Evolutionary conservation across 1,140 invertebrate species (phyloP).

Genomic region (Diachasma alloeum): DNA sequence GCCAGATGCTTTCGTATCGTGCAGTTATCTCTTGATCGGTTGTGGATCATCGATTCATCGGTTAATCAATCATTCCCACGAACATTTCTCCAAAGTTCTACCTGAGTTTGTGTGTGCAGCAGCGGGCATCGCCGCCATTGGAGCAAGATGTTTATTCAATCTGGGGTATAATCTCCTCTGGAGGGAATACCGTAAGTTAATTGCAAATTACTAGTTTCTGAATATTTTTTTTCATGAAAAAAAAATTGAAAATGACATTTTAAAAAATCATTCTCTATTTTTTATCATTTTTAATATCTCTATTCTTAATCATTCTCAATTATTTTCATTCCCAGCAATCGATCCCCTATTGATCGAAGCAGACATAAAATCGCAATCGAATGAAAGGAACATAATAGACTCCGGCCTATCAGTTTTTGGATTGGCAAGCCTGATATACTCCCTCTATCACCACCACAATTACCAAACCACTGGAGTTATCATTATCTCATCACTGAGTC

Average conservation of each 20-base stretch:
- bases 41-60: conserved; percentile 40
- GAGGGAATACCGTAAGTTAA: conserved; percentile 40
- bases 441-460: conserved; percentile 35
- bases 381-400: conserved; percentile 25
- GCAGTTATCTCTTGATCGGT: conserved; percentile 38
- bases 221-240: neutral
- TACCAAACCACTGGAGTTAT: conserved; percentile 19
- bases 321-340: conserved; percentile 29
- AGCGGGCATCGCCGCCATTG: conserved; percentile 37
- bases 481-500: conserved; percentile 21
- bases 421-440: conserved; percentile 35
- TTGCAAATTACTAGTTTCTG: neutral
- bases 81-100: conserved; percentile 22
- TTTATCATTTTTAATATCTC: conserved; percentile 2
- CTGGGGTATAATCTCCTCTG: conserved; percentile 36
- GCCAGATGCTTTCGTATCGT: conserved; percentile 37
- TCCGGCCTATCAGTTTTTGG: conserved; percentile 30
- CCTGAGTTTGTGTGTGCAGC: conserved; percentile 34
- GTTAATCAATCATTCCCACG: conserved; percentile 31
- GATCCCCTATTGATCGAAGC: conserved; percentile 39
- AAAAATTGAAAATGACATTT: neutral
- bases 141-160: conserved; percentile 33
- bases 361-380: conserved; percentile 23
- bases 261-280: no score
- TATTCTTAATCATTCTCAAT: neutral